Evolutionary conservation across 2,797 vertebrate species (phyloP).

Genomic region (Bovichtus diacanthus): DNA sequence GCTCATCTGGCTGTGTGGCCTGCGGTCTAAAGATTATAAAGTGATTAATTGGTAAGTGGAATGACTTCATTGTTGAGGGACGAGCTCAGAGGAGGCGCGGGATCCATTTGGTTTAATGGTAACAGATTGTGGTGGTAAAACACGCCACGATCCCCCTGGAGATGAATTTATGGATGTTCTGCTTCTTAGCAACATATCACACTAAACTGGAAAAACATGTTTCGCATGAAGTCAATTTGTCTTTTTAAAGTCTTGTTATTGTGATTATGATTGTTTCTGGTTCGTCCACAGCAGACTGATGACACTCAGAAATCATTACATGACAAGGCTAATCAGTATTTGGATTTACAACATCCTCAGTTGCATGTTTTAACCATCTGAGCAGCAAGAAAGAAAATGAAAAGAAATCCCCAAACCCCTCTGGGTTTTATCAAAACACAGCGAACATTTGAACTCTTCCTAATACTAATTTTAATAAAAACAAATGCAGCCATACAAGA

Average conservation of each 20-base stretch:
- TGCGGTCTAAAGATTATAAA: not conserved
- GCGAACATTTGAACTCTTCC: too few species aligned
- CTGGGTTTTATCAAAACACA: too few species aligned
- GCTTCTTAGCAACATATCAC: not conserved
- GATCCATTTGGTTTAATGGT: conserved; percentile 16
- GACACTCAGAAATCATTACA: not conserved
- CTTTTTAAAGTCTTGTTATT: not conserved
- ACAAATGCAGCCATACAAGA: too few species aligned
- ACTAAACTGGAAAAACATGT: not conserved
- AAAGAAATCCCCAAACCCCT: too few species aligned
- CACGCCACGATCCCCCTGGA: not conserved
- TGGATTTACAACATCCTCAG: too few species aligned
- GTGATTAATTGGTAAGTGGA: conserved; percentile 3
- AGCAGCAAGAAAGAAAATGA: too few species aligned
- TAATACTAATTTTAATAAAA: too few species aligned
- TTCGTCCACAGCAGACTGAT: not conserved
- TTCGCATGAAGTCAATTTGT: not conserved
- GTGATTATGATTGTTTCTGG: not conserved
- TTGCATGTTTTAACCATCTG: too few species aligned
- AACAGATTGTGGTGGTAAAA: not conserved
- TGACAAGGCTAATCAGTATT: not conserved
- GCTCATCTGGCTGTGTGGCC: not conserved
- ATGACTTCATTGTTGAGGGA: conserved; percentile 2
- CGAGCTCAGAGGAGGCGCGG: conserved; percentile 6
- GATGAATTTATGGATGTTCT: not conserved